phyloP scores from a whole-genome alignment of 2,888 invertebrate genomes.

The Mylabris sibirica region DNA sequence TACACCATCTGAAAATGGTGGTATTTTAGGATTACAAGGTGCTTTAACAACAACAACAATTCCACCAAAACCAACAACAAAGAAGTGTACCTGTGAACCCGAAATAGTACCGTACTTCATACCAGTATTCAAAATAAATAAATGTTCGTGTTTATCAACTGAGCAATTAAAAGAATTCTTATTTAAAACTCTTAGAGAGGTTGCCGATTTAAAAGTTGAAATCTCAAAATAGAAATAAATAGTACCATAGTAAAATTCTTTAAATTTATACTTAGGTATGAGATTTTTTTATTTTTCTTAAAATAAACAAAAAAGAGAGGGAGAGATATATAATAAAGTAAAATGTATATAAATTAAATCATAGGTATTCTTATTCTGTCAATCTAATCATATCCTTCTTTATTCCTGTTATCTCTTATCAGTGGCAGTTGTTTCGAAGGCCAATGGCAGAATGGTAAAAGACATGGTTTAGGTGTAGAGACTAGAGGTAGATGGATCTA shows the following conservation, averaged over 20 bases:
- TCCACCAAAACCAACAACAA: slow-evolving; percentile 5
- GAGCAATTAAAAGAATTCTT: slow-evolving; percentile 41
- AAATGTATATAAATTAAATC: background rate
- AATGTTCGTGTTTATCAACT: slow-evolving; percentile 34
- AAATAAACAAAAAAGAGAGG: background rate
- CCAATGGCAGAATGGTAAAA: slow-evolving; percentile 99
- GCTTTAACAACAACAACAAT: background rate
- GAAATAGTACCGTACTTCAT: slow-evolving; percentile 38
- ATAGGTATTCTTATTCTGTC: background rate
- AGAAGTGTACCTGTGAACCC: slow-evolving; percentile 12
- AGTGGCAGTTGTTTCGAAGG: slow-evolving; percentile 97
- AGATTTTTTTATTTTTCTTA: too few relatives aligned
- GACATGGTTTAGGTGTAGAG: slow-evolving; percentile 98
- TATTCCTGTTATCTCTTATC: slow-evolving; percentile 56
- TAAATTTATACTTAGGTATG: too few relatives aligned
- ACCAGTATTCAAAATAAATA: slow-evolving; percentile 41
- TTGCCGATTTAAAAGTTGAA: background rate
- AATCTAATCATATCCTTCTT: background rate
- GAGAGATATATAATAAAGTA: background rate
- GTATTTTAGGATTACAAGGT: too few relatives aligned
- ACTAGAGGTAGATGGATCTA: slow-evolving; percentile 97
- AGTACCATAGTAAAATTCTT: background rate
- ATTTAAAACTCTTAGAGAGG: slow-evolving; percentile 30
- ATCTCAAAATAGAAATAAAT: background rate
- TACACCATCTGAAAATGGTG: too few relatives aligned